Base-by-base conservation (phyloP, 1,140 invertebrate genomes). In the Calephelis virginiensis region DNA sequence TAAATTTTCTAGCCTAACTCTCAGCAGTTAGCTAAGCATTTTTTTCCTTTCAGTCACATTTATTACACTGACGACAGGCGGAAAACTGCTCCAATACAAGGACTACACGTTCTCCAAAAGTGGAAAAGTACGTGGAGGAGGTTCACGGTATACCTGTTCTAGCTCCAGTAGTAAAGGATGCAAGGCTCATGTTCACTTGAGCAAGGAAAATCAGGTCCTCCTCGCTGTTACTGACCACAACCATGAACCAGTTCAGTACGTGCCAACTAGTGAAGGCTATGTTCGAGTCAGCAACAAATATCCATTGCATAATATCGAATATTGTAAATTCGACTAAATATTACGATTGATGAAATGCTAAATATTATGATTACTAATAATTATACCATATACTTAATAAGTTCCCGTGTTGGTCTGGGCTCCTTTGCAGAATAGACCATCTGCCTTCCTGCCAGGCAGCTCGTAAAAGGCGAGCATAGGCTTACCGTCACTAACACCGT, bases 61-160 rank as follows among this genome's bases (percentile, higher is more conserved):
- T 67, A 78, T 83, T 17, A 71, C 68, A 49, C 53, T 76, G 49
- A 61, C 53, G 0, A 60, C 68, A 5, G 81, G 83, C 1, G 64
- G 50, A 12, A 79, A 69, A 11, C 50, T 85, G 43, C 63, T 83
- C 0, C 45, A 75, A 37, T 77, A 77, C 61, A 71, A 75, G 48
- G 71, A 75, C 13, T 72, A 69, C 38, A 75, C 73, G 0, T 77
- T 73, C 53, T 77, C 76, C 1, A 75, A 62, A 63, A 72, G 69
- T 46, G 68, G 71, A 8, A 68, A 67, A 45, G 64, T 72, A 13
- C 68, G 71, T 2, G 71, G 66, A 8, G 76, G 70, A 8, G 73
- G 73, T 1, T 70, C 71, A 9, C 67, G 71, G 46, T 77, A 62
- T 28, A 73, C 61, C 5, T 77, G 75, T 38, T 75, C 75, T 12